phyloP scores from a whole-genome alignment of 2,113 vertebrate species.

The Seriola quinqueradiata region DNA sequence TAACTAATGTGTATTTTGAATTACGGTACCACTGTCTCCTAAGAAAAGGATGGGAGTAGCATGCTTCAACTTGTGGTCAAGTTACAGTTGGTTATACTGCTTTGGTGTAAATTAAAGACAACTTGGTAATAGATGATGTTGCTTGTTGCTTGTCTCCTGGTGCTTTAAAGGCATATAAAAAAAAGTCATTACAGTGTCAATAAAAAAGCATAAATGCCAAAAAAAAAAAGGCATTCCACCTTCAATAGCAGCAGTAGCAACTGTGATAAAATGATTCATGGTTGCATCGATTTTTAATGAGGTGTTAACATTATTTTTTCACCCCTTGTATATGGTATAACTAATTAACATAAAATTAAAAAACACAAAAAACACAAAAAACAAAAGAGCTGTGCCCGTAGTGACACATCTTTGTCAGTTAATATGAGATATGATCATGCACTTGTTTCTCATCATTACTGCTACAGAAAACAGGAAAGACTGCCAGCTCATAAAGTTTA shows the following conservation, averaged over 20 bases:
- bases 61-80: neutral
- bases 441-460: slow-evolving; percentile 30
- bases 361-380: neutral
- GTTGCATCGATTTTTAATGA: slow-evolving; percentile 8
- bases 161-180: neutral
- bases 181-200: neutral
- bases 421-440: slow-evolving; percentile 8
- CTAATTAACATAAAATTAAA: slow-evolving; percentile 3
- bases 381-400: neutral
- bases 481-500: slow-evolving; percentile 47
- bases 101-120: neutral
- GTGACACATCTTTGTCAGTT: slow-evolving; percentile 22
- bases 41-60: neutral
- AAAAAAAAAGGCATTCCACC: neutral
- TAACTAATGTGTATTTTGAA: neutral
- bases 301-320: slow-evolving; percentile 1
- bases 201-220: too few relatives aligned
- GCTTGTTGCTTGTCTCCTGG: slow-evolving; percentile 1
- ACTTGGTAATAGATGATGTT: slow-evolving; percentile 1
- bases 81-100: too few relatives aligned
- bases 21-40: neutral
- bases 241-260: slow-evolving; percentile 12
- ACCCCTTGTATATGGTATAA: neutral
- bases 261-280: slow-evolving; percentile 21
- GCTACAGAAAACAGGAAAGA: slow-evolving; percentile 29